These are phyloP conservation scores for Oceanodroma tethys DNA, from an alignment of 2,113 vertebrate genomes.

Conservation along the genomic window DNA sequence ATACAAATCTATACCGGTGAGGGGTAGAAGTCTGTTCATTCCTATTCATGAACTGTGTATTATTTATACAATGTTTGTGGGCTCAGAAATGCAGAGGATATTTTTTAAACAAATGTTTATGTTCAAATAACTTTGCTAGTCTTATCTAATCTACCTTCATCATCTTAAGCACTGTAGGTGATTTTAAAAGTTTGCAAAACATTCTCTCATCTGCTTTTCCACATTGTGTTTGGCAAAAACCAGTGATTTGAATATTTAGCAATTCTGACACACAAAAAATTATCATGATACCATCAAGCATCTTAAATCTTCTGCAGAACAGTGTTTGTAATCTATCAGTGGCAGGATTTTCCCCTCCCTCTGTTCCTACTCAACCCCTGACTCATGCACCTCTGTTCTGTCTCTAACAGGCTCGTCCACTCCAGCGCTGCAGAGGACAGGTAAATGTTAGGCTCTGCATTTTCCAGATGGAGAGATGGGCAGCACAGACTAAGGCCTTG, in stretches of 20 bases:
- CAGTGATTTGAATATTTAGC: neutral
- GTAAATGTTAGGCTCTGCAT: neutral
- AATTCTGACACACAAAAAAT: neutral
- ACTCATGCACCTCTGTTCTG: neutral
- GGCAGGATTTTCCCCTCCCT: neutral
- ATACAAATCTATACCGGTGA: conserved; percentile 34
- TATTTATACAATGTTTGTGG: conserved; percentile 63
- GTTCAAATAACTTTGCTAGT: conserved; percentile 59
- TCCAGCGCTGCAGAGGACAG: neutral
- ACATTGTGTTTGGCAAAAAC: neutral
- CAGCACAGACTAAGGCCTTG: neutral
- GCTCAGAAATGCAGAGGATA: conserved; percentile 36
- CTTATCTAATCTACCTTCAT: conserved; percentile 43
- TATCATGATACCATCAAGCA: neutral
- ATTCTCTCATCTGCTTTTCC: conserved; percentile 25
- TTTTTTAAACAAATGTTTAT: conserved; percentile 56
- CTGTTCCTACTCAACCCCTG: neutral
- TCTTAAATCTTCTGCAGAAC: neutral
- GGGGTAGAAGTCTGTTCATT: conserved; percentile 22
- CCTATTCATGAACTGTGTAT: conserved; percentile 58
- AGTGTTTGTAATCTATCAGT: neutral
- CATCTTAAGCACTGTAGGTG: conserved; percentile 28
- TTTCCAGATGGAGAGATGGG: neutral
- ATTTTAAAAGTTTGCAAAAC: conserved; percentile 24
- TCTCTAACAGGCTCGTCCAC: neutral